Evolutionary conservation across 2,888 invertebrate genomes (phyloP).

Genomic region (Palloptera scutellata): DNA sequence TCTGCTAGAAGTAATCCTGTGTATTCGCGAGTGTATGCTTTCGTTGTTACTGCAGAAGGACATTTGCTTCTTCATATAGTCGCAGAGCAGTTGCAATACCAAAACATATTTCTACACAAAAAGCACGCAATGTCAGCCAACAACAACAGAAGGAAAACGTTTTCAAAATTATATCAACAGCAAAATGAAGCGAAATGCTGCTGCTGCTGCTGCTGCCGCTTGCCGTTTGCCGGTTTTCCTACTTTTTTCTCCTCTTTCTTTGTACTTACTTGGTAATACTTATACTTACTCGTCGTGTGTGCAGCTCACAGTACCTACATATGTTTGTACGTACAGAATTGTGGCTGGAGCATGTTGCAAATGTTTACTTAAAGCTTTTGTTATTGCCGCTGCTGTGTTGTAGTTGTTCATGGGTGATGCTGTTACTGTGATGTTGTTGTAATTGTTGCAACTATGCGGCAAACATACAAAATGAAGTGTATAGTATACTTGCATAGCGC

Average conservation of each 20-base stretch:
- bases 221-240: conserved; percentile 11
- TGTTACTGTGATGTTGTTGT: conserved; percentile 1
- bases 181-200: conserved; percentile 12
- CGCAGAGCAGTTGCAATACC: neutral
- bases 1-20: neutral
- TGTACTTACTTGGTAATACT: too few species aligned
- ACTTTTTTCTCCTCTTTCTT: too few species aligned
- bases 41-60: conserved; percentile 15
- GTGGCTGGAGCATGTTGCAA: neutral
- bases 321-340: neutral
- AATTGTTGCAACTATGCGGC: neutral
- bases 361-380: neutral
- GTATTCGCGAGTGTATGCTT: neutral
- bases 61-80: conserved; percentile 9
- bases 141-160: conserved; percentile 1
- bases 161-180: conserved; percentile 7
- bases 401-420: conserved; percentile 3
- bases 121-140: neutral
- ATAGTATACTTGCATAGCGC: too few species aligned
- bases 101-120: neutral
- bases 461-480: neutral
- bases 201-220: conserved; percentile 16
- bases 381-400: neutral
- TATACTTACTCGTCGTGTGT: too few species aligned
- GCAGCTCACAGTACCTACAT: too few species aligned